phyloP scores from a whole-genome alignment of 30 jellyfish, hydroid and myxozoan genomes.

The Catostylus mosaicus region DNA sequence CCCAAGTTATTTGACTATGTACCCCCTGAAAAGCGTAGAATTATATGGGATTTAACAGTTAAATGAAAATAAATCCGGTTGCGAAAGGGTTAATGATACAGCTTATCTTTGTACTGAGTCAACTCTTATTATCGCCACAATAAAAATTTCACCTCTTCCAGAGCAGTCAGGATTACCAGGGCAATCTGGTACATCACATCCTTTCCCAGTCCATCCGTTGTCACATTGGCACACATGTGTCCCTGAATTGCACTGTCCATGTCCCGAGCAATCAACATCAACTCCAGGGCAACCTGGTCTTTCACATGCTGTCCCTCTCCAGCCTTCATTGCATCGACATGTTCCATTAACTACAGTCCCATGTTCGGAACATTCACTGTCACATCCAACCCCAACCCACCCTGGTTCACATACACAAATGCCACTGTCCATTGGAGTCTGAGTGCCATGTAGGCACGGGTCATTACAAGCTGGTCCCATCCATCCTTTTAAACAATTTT shows the following conservation, averaged over 20 bases:
- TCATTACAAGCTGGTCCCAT: conserved; percentile 79
- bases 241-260: conserved; percentile 64
- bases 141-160: conserved; percentile 28
- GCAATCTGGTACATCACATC: conserved; percentile 65
- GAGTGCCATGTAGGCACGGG: conserved; percentile 59
- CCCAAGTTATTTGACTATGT: no score
- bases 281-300: conserved; percentile 77
- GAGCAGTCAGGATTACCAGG: conserved; percentile 71
- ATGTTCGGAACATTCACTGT: conserved; percentile 75
- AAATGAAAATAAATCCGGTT: no score
- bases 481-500: conserved; percentile 65
- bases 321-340: conserved; percentile 49
- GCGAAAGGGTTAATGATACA: no score
- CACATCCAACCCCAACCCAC: conserved; percentile 75
- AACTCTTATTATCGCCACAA: no score
- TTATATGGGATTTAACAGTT: no score
- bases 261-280: conserved; percentile 55
- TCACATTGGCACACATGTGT: conserved; percentile 64
- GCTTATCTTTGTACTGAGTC: no score
- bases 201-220: conserved; percentile 77
- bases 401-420: conserved; percentile 69
- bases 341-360: conserved; percentile 46
- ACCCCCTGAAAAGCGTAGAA: no score
- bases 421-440: conserved; percentile 74
- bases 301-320: conserved; percentile 76